A percentile compares a stretch with the other conserved stretches of the same genome.
phyloP scores from a whole-genome alignment of 1,140 invertebrate species.

The Globodera rostochiensis region DNA sequence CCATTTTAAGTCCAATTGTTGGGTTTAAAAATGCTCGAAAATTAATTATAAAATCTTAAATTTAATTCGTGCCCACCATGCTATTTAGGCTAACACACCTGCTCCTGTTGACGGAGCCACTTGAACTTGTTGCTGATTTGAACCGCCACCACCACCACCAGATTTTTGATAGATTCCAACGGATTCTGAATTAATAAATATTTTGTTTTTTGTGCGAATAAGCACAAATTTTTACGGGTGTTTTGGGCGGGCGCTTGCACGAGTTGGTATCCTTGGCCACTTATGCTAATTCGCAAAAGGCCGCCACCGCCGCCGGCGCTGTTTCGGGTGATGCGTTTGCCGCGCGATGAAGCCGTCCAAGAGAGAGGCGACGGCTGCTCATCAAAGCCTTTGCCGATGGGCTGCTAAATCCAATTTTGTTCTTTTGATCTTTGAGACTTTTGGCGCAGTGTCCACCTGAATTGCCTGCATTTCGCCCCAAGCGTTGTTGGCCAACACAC shows the following conservation, averaged over 20 bases:
- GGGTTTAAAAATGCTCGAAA: too few species aligned
- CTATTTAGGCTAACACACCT: too few species aligned
- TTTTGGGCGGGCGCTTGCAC: background rate
- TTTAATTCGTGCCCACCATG: too few species aligned
- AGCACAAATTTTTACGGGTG: background rate
- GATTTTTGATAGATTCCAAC: background rate
- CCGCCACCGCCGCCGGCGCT: background rate
- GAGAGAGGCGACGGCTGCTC: too few species aligned
- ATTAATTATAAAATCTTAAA: too few species aligned
- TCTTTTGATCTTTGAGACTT: background rate
- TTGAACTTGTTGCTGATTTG: background rate
- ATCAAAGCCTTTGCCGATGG: too few species aligned
- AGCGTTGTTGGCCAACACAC: slow-evolving; percentile 35
- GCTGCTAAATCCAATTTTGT: background rate
- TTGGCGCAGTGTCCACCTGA: background rate
- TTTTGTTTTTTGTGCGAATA: background rate
- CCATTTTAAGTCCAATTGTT: too few species aligned
- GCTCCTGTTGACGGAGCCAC: background rate
- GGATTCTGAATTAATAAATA: background rate
- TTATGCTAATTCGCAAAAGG: background rate
- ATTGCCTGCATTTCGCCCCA: slow-evolving; percentile 29
- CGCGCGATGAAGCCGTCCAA: background rate
- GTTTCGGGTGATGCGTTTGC: background rate
- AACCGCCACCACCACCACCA: too few species aligned
- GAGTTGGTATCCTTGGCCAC: background rate